A percentile compares a stretch with the other conserved stretches of the same genome.
phyloP scores from a whole-genome alignment of 2,888 invertebrate species.

The Dicyrtoma fusca region DNA sequence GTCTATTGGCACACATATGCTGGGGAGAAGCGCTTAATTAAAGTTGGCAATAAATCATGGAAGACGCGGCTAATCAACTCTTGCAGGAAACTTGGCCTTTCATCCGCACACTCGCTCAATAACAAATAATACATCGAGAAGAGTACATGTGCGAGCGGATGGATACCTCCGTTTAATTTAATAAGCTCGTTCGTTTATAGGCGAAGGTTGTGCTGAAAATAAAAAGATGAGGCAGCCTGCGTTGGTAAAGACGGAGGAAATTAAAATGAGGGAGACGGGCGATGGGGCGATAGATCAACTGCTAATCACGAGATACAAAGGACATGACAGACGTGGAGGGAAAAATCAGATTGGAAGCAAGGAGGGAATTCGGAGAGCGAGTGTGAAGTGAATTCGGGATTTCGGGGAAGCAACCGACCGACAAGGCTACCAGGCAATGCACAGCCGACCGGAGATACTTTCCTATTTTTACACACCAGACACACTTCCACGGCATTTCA shows the following conservation, averaged over 20 bases:
- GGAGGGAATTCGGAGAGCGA: background rate
- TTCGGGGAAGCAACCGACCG: background rate
- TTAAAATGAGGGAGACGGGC: no score
- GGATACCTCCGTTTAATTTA: no score
- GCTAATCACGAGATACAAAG: background rate
- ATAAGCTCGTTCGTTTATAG: no score
- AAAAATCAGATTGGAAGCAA: background rate
- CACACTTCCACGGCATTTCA: background rate
- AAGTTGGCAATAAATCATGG: slow-evolving; percentile 34
- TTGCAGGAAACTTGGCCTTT: no score
- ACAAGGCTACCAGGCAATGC: background rate
- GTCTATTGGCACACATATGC: background rate
- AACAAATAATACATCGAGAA: no score
- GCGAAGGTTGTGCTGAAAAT: no score
- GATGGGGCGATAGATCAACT: background rate
- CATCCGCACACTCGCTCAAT: no score
- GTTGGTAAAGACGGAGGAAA: no score
- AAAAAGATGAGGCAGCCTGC: no score
- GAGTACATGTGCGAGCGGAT: no score
- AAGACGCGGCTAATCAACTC: no score
- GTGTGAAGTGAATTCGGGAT: slow-evolving; percentile 14
- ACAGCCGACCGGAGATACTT: no score
- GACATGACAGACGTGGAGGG: background rate
- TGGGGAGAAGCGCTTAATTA: slow-evolving; percentile 25
- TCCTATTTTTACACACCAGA: background rate